Conservation (phyloP, 2,888 invertebrate species). For the Strigamia maritima region DNA sequence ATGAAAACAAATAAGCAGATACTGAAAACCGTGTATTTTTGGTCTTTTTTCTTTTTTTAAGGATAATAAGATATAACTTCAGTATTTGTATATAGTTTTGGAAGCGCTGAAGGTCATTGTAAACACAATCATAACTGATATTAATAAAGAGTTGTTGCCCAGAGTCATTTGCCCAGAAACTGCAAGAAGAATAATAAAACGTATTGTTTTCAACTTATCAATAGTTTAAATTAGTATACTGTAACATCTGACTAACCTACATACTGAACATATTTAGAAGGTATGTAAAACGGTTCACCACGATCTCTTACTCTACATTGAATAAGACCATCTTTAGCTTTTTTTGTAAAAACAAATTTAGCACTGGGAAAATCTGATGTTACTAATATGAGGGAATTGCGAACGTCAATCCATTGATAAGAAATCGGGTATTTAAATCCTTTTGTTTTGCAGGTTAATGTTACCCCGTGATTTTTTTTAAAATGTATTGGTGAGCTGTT, state of each 20-base stretch:
- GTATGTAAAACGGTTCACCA: neutral
- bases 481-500: neutral
- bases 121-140: neutral
- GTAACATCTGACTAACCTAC: too few species aligned
- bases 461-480: neutral
- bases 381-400: neutral
- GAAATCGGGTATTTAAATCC: neutral
- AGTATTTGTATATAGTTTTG: neutral
- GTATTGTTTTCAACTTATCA: neutral
- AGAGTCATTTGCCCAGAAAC: neutral
- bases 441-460: neutral
- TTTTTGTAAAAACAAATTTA: neutral
- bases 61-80: too few species aligned
- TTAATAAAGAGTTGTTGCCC: neutral
- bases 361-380: too few species aligned
- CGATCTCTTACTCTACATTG: neutral
- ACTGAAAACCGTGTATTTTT: too few species aligned
- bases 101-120: neutral
- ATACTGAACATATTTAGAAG: too few species aligned
- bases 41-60: too few species aligned
- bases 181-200: neutral
- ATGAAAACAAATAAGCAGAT: too few species aligned
- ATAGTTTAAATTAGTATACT: too few species aligned
- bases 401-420: neutral
- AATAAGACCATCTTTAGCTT: neutral